Evolutionary conservation across 2,888 invertebrate genomes (phyloP).

Genomic region (Bombylius major): DNA sequence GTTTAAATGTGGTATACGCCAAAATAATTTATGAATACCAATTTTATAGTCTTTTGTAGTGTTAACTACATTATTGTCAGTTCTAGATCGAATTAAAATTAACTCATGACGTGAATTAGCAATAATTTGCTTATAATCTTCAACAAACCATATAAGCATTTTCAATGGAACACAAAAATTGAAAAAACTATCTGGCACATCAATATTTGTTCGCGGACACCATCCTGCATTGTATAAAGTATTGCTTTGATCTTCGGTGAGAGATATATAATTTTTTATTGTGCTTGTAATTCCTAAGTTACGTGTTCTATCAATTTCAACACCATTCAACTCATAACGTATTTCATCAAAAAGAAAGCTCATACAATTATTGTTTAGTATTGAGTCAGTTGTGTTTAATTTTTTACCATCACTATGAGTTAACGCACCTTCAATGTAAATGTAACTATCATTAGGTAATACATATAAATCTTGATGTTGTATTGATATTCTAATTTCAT

Average conservation of each 20-base stretch:
- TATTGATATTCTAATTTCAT: too few relatives aligned
- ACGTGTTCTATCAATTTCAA: conserved; percentile 23
- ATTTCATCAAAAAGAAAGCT: conserved; percentile 25
- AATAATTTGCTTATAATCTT: conserved; percentile 28
- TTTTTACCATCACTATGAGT: too few relatives aligned
- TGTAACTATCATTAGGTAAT: too few relatives aligned
- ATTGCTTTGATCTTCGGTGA: conserved; percentile 12
- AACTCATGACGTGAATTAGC: conserved; percentile 29
- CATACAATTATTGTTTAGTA: conserved; percentile 19
- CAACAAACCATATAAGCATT: conserved; percentile 25
- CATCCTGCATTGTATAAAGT: conserved; percentile 14
- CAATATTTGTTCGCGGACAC: conserved; percentile 2
- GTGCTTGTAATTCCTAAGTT: conserved; percentile 23
- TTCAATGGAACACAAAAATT: conserved; percentile 20
- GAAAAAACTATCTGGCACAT: conserved; percentile 7
- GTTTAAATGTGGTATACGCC: conserved; percentile 15
- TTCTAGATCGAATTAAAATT: conserved; percentile 12
- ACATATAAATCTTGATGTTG: too few relatives aligned
- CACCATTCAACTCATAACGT: conserved; percentile 26
- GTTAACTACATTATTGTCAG: conserved; percentile 4
- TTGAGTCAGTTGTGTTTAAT: too few relatives aligned
- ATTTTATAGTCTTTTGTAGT: conserved; percentile 2
- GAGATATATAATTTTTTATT: conserved; percentile 24
- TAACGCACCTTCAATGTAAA: conserved; percentile 16
- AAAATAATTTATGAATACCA: conserved; percentile 15